Conservation (phyloP, 1,140 invertebrate genomes). For the Dinoponera quadriceps region DNA sequence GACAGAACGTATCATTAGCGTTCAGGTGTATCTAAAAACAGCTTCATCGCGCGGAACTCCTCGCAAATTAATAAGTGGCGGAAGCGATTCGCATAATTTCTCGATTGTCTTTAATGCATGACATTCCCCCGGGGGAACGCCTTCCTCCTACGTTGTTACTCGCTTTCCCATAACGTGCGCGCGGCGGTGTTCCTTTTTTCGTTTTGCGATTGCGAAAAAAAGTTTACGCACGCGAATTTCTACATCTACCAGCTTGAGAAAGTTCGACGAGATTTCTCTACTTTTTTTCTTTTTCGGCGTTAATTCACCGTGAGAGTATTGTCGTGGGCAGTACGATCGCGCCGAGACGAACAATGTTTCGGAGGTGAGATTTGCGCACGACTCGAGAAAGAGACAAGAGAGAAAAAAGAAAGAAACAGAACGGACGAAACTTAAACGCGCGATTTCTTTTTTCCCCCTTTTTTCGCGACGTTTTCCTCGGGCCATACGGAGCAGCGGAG, state of each 20-base stretch:
- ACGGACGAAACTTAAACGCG: too few species aligned
- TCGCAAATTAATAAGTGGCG: slow-evolving; percentile 44
- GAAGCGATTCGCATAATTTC: slow-evolving; percentile 41
- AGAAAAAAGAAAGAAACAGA: too few species aligned
- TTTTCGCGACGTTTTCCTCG: slow-evolving; percentile 20
- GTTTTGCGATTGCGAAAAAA: slow-evolving; percentile 8
- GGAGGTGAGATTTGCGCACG: background rate
- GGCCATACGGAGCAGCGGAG: slow-evolving; percentile 9
- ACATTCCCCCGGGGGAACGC: slow-evolving; percentile 1
- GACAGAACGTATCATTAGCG: background rate
- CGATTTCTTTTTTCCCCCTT: slow-evolving; percentile 17
- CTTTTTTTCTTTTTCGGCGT: background rate
- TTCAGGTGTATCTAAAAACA: background rate
- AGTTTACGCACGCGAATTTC: background rate
- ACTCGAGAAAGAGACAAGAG: background rate
- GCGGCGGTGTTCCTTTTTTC: background rate
- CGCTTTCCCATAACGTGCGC: slow-evolving; percentile 4
- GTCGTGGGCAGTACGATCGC: background rate
- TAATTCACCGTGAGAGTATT: slow-evolving; percentile 7
- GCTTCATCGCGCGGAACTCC: background rate
- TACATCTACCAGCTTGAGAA: background rate
- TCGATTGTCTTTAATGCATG: slow-evolving; percentile 38
- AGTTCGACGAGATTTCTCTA: slow-evolving; percentile 5
- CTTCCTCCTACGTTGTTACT: slow-evolving; percentile 17
- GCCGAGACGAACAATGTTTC: background rate